These are phyloP conservation scores for Isoperla grammatica DNA, from an alignment of 2,888 invertebrate species.

Conservation along the genomic window DNA sequence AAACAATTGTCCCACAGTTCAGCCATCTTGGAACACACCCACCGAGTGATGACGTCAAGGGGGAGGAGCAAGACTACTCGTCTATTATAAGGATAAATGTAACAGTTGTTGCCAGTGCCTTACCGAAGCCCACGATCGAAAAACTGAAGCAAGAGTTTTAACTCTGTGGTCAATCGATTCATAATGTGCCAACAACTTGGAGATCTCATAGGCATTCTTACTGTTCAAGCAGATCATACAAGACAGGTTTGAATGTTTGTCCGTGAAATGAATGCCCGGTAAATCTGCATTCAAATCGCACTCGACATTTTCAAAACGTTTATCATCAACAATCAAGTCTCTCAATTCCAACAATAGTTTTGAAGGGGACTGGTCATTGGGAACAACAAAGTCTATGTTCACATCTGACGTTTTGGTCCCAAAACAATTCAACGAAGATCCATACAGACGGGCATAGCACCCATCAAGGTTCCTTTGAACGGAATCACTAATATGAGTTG, in stretches of 20 bases:
- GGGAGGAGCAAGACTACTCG: no score
- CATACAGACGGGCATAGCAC: constrained; percentile 7
- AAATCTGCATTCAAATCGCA: constrained; percentile 4
- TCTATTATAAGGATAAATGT: no score
- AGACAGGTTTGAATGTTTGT: background rate
- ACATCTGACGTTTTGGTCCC: constrained; percentile 5
- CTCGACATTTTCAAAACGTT: constrained; percentile 1
- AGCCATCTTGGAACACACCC: no score
- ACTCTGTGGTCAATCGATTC: constrained; percentile 12
- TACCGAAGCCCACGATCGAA: constrained; percentile 16
- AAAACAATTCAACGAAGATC: constrained; percentile 4
- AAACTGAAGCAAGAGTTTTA: background rate
- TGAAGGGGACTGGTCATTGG: background rate
- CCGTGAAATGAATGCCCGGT: constrained; percentile 5
- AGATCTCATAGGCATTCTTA: constrained; percentile 2
- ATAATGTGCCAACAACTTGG: constrained; percentile 4
- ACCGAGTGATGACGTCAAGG: no score
- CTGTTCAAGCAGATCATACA: constrained; percentile 11
- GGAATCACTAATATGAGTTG: background rate
- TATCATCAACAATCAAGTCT: background rate
- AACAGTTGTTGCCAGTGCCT: no score
- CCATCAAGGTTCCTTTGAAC: background rate
- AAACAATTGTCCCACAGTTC: no score
- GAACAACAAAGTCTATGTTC: constrained; percentile 10
- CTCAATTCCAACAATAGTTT: constrained; percentile 3